Conservation (phyloP, 2,797 vertebrate genomes). For the Anguilla anguilla region DNA sequence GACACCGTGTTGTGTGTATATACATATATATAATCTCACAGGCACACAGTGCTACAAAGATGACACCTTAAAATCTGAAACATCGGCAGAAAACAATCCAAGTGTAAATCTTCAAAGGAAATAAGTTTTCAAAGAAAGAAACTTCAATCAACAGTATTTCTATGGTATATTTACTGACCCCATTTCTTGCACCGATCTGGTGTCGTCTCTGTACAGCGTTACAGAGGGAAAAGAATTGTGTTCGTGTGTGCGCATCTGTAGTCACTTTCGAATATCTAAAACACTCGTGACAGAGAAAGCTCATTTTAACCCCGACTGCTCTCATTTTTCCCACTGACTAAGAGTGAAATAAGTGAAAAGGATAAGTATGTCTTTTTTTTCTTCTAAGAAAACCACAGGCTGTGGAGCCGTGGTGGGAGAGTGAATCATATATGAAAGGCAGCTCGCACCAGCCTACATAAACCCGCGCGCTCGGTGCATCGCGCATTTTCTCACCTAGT, state of each 20-base stretch:
- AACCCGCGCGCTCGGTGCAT: neutral
- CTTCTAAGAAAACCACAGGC: constrained; percentile 27
- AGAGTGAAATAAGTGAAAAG: constrained; percentile 66
- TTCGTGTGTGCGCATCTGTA: neutral
- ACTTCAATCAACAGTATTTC: neutral
- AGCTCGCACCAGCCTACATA: constrained; percentile 29
- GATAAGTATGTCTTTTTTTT: constrained; percentile 45
- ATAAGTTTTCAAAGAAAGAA: neutral
- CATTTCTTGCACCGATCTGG: neutral
- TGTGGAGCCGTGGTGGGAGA: constrained; percentile 28
- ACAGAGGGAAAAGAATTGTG: neutral
- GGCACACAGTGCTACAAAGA: neutral
- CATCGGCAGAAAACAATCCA: neutral
- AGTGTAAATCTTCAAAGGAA: neutral
- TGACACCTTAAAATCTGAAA: neutral
- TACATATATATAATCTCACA: neutral
- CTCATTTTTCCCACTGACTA: constrained; percentile 67
- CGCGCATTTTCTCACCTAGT: neutral
- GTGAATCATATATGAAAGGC: constrained; percentile 35
- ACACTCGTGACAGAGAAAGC: neutral
- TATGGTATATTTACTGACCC: constrained; percentile 23
- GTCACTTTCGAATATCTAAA: constrained; percentile 18
- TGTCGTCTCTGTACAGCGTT: neutral
- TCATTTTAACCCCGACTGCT: constrained; percentile 26
- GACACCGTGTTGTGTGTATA: neutral